Conservation (phyloP, 2,113 vertebrate species). For the Aleadryas rufinucha region DNA sequence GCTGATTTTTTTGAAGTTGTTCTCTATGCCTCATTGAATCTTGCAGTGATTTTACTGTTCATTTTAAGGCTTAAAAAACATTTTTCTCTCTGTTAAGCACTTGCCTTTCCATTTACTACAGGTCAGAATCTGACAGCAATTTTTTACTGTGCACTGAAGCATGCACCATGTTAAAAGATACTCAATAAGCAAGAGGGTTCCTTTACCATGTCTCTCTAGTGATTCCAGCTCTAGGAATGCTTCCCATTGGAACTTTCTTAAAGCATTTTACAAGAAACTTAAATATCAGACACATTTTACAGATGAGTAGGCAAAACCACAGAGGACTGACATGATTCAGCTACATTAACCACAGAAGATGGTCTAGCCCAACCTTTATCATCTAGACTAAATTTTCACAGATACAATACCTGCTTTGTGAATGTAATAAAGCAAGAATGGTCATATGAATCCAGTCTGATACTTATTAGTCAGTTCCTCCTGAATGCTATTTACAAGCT, state of each 20-base stretch:
- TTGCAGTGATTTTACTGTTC: slow-evolving; percentile 1
- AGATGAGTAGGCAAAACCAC: neutral
- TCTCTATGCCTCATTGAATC: neutral
- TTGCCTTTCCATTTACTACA: neutral
- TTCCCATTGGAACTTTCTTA: neutral
- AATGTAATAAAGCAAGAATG: neutral
- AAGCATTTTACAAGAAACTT: neutral
- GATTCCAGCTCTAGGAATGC: neutral
- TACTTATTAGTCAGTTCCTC: neutral
- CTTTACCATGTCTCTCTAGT: neutral
- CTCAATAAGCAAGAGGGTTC: neutral
- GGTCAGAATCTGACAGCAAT: slow-evolving; percentile 16
- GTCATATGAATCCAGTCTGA: neutral
- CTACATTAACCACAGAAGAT: neutral
- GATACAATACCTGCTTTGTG: neutral
- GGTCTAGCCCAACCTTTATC: neutral
- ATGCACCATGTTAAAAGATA: neutral
- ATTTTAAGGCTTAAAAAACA: neutral
- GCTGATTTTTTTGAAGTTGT: neutral
- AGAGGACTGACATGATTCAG: neutral
- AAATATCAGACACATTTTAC: neutral
- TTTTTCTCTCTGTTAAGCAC: neutral
- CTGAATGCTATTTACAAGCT: neutral
- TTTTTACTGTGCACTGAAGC: neutral
- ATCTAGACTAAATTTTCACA: neutral